Evolutionary conservation across 2,797 vertebrate genomes (phyloP), one percentile per base, ranked within the genome.

Genomic region (Arctocebus calabarensis): DNA sequence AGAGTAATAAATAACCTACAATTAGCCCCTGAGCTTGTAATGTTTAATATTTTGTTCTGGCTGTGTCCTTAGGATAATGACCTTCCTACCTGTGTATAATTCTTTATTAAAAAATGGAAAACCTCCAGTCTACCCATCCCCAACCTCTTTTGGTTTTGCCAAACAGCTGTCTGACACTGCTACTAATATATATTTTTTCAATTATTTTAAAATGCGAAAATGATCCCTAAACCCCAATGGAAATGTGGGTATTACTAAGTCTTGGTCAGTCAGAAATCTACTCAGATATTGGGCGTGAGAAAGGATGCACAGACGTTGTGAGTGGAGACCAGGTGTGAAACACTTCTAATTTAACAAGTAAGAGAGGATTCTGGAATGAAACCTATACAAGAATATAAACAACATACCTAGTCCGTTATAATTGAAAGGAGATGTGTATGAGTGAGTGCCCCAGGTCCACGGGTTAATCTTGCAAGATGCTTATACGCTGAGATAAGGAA

Each of bases 91-190:
- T 59, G 9, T 62, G 1, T 59, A 45, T 25, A 91, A 32, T 68
- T 89, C 10, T 89, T 85, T 29, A 32, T 86, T 66, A 55, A 34
- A 78, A 83, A 10, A 20, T 20, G 5, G 8, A 19, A 32, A 48
- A 29, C 20, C 10, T 52, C 2, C 9, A 55, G 5, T 66, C 16
- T 3, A n/a, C 7, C 12, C 12, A 29, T 2, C 3, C 6, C 7
- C 4, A 27, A 7, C 12, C 7, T 66, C 13, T 79, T 43, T 73
- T 71, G 43, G 25, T 27, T 93, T 89, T 77, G 20, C 14, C 45
- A 88, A 45, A n/a, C 59, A 84, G 1, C n/a, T 70, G 68, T 75
- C 48, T 59, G 19, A 78, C 1, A 59, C 73, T 52, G 29, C 12
- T 48, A 0, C 59, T 70, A 5, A 19, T 55, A 5, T 29, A 81